A percentile compares a stretch with the other conserved stretches of the same genome.
Conservation (phyloP, 2,888 invertebrate species). For the Aleiodes alternator region DNA sequence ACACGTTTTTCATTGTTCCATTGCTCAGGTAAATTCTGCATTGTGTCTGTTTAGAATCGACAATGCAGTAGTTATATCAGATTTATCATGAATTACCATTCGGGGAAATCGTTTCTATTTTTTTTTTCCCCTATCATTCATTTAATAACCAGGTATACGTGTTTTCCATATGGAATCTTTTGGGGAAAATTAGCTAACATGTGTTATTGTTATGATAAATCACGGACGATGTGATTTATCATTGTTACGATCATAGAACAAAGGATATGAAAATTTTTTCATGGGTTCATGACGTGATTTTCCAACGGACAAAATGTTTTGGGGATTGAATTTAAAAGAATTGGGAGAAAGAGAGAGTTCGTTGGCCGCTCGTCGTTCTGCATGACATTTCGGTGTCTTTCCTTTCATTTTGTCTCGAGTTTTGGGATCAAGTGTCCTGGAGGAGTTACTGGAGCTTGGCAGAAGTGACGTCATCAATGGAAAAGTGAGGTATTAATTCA, state of each 20-base stretch:
- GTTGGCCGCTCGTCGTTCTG: constrained; percentile 1
- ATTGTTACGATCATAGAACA: not conserved
- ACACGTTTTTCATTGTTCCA: constrained; percentile 28
- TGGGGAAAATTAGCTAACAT: constrained; percentile 5
- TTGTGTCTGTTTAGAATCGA: constrained; percentile 20
- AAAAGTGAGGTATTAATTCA: not conserved
- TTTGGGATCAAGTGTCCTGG: constrained; percentile 23
- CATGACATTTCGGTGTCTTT: not conserved
- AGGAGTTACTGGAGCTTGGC: not conserved
- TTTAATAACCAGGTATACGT: constrained; percentile 16
- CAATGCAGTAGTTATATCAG: constrained; percentile 10
- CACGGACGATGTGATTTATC: not conserved
- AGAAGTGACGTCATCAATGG: constrained; percentile 14
- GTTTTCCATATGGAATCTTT: not conserved
- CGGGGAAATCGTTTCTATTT: constrained; percentile 26
- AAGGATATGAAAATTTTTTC: not conserved
- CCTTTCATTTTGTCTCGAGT: constrained; percentile 11
- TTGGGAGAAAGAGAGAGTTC: constrained; percentile 11
- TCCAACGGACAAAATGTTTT: too few relatives aligned
- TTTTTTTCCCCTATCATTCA: not conserved
- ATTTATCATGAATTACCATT: constrained; percentile 39
- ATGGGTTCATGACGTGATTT: too few relatives aligned
- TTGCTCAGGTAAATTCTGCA: constrained; percentile 39
- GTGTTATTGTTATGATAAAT: not conserved
- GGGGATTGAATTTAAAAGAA: too few relatives aligned